Conservation (phyloP, 2,888 invertebrate genomes). For the Galerucella pusilla region DNA sequence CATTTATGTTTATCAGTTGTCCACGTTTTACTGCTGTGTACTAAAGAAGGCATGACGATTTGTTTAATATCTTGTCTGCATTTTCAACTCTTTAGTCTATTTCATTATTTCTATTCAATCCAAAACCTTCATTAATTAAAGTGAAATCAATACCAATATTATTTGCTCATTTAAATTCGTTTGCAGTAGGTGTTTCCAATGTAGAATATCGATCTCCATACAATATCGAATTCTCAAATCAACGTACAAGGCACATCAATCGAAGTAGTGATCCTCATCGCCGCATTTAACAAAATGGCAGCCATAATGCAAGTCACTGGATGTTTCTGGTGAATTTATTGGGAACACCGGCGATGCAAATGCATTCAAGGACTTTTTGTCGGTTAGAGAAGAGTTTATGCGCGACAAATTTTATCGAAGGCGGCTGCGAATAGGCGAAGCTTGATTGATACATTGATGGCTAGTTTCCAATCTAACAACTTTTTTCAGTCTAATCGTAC, state of each 20-base stretch:
- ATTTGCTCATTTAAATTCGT: background rate
- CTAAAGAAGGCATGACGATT: too few species aligned
- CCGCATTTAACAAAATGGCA: conserved; percentile 53
- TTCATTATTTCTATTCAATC: too few species aligned
- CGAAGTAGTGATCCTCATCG: conserved; percentile 52
- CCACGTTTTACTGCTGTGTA: too few species aligned
- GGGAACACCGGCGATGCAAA: conserved; percentile 42
- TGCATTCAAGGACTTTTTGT: conserved; percentile 43
- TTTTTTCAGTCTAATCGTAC: background rate
- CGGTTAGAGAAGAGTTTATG: conserved; percentile 35
- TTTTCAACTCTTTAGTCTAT: too few species aligned
- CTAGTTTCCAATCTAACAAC: background rate
- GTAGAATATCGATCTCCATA: conserved; percentile 38
- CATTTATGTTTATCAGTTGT: too few species aligned
- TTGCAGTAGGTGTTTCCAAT: conserved; percentile 27
- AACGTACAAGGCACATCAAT: conserved; percentile 46
- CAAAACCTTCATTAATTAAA: background rate
- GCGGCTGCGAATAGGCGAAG: conserved; percentile 18
- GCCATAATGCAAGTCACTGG: conserved; percentile 54
- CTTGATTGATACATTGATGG: conserved; percentile 10
- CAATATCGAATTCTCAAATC: conserved; percentile 38
- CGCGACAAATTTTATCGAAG: conserved; percentile 37
- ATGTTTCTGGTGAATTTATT: conserved; percentile 41
- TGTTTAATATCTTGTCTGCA: too few species aligned
- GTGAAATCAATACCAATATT: background rate